Base-by-base conservation (phyloP, 2,797 vertebrate genomes). In the Callimico goeldii region DNA sequence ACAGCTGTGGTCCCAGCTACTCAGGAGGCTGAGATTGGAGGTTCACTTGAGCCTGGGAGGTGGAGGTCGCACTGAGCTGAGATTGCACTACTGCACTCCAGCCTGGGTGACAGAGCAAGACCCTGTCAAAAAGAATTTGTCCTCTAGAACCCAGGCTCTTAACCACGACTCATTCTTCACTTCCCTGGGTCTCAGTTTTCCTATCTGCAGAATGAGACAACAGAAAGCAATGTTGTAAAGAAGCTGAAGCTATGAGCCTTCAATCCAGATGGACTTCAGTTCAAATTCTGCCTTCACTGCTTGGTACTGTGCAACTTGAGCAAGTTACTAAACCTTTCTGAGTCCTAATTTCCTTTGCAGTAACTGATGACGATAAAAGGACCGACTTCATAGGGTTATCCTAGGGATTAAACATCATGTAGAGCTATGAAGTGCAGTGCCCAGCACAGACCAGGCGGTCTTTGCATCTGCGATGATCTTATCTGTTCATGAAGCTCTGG, bases 241-340 rank as follows among this genome's bases (percentile, higher is more conserved):
- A 26, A 73, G n/a, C 67, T 50, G 58, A 79, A 24, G 24, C 75
- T 82, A 20, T 4, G 6, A 24, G 4, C 72, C 64, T 55, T 87
- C 30, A 92, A 91, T 81, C 57, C 17, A 20, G 17, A 75, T 41
- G 41, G 14, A 77, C 75, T 50, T 57, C 17, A 26, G 22, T 57
- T 91, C 39, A 88, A 67, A 92, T 67, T 64, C 48, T 52, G 20
- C 50, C 9, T 83, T 75, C 1, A 28, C 7, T 41, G 17, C 46
- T 64, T 22, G 36, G n/a, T 55, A 24, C 80, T 89, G 26, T n/a
- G 79, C 67, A 87, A 91, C 43, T 55, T 81, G 58, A 95, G 87
- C 28, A 93, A 96, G 72, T 81, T 26, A 36, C 91, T 46, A 72
- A 90, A 39, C 86, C n/a, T 75, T 41, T 90, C 88, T 86, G 92